These are phyloP conservation scores for Zoanthus gigantus DNA, from an alignment of 92 coral and sea anemone species.

Conservation along the genomic window DNA sequence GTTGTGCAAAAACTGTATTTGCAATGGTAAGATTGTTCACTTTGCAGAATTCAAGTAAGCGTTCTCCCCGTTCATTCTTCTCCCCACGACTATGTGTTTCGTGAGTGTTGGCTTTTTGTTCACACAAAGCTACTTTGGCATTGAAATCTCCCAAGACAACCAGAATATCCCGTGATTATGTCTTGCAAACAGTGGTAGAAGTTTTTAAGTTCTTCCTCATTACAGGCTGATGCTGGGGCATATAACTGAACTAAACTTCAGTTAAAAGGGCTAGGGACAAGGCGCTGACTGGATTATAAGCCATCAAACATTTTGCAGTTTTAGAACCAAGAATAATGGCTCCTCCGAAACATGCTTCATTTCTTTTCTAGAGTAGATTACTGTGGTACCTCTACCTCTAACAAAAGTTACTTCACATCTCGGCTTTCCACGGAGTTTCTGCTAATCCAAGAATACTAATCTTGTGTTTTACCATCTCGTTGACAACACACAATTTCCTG, in stretches of 20 bases:
- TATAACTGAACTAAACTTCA: neutral
- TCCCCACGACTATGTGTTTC: neutral
- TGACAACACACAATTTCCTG: too few species aligned
- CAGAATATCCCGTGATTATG: neutral
- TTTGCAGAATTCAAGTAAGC: neutral
- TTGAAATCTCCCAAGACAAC: neutral
- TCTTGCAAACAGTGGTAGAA: neutral
- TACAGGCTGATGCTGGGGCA: neutral
- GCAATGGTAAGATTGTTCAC: neutral
- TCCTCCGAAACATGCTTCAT: too few species aligned
- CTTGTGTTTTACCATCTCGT: too few species aligned
- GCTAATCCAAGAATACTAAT: too few species aligned
- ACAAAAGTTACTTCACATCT: too few species aligned
- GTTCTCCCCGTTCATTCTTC: neutral
- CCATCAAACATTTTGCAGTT: neutral
- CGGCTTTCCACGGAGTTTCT: too few species aligned
- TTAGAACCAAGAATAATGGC: too few species aligned
- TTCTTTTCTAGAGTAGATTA: too few species aligned
- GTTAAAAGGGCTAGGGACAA: neutral
- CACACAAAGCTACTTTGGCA: neutral
- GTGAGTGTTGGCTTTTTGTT: neutral
- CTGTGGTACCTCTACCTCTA: too few species aligned
- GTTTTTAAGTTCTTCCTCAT: neutral
- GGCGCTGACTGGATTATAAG: neutral
- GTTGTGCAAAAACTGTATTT: neutral